Conservation (phyloP, 35 echinoderm and acorn worm species). For the Holothuria glaberrima region DNA sequence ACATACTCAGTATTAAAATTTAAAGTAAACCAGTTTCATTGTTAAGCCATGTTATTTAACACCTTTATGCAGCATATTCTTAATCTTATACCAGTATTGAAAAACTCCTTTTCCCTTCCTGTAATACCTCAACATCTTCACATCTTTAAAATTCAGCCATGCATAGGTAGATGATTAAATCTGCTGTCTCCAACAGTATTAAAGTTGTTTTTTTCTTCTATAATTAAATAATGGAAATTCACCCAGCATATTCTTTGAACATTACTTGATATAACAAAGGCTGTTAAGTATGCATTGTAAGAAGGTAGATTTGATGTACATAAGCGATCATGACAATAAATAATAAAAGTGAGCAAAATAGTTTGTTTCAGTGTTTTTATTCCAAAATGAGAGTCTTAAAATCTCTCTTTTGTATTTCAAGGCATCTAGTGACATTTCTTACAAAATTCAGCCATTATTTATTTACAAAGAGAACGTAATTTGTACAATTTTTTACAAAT, state of each 20-base stretch:
- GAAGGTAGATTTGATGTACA: neutral
- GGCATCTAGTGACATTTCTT: conserved; percentile 18
- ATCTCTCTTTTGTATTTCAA: neutral
- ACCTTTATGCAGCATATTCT: too few species aligned
- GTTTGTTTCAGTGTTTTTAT: neutral
- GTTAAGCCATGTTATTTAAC: too few species aligned
- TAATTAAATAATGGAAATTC: neutral
- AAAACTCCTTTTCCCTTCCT: too few species aligned
- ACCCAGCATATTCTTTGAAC: neutral
- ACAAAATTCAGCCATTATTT: conserved; percentile 46
- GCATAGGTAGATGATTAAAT: too few species aligned
- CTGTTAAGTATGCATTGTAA: neutral
- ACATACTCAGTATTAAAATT: too few species aligned
- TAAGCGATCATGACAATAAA: neutral
- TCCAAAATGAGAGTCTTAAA: neutral
- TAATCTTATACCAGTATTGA: too few species aligned
- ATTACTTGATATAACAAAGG: neutral
- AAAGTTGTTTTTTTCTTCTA: too few species aligned
- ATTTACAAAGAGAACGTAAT: too few species aligned
- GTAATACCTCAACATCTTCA: too few species aligned
- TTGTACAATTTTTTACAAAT: neutral
- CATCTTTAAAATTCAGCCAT: too few species aligned
- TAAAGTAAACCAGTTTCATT: too few species aligned
- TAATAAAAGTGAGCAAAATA: neutral
- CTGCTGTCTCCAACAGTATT: too few species aligned